These are phyloP conservation scores for Melanotaenia boesemani DNA, from an alignment of 2,797 vertebrate genomes.

Conservation along the genomic window DNA sequence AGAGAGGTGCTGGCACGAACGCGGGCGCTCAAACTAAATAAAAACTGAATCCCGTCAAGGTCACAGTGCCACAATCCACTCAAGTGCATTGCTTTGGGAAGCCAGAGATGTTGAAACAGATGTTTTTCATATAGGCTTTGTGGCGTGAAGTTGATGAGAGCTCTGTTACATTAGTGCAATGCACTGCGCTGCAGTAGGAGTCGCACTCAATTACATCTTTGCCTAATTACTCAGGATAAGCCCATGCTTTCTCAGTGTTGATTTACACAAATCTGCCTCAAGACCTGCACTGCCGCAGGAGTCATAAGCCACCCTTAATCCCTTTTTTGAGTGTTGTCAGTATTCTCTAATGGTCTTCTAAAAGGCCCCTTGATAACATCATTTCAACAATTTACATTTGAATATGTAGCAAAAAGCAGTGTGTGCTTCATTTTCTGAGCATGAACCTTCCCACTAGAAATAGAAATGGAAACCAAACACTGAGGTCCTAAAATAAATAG, in stretches of 20 bases:
- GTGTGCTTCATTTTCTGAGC: slow-evolving; percentile 56
- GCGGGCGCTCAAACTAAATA: slow-evolving; percentile 55
- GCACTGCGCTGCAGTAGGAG: slow-evolving; percentile 69
- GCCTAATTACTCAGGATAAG: slow-evolving; percentile 75
- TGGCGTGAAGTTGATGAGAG: slow-evolving; percentile 74
- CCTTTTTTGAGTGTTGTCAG: slow-evolving; percentile 59
- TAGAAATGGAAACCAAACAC: slow-evolving; percentile 69
- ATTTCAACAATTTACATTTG: slow-evolving; percentile 71
- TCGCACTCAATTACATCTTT: slow-evolving; percentile 74
- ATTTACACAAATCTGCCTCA: slow-evolving; percentile 62
- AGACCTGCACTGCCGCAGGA: slow-evolving; percentile 42
- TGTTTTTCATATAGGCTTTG: slow-evolving; percentile 81
- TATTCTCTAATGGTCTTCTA: slow-evolving; percentile 62
- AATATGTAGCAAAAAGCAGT: slow-evolving; percentile 67
- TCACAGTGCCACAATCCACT: slow-evolving; percentile 77
- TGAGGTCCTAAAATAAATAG: slow-evolving; percentile 67
- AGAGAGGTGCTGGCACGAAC: slow-evolving; percentile 54
- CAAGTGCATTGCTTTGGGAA: slow-evolving; percentile 73
- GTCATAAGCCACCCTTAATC: slow-evolving; percentile 40
- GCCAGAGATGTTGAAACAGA: slow-evolving; percentile 83
- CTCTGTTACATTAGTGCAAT: slow-evolving; percentile 75
- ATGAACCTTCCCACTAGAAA: slow-evolving; percentile 69
- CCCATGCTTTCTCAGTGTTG: slow-evolving; percentile 52
- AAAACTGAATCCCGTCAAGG: slow-evolving; percentile 74
- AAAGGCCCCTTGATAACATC: slow-evolving; percentile 66